A percentile compares a stretch with the other conserved stretches of the same genome.
Evolutionary conservation across 2,888 invertebrate genomes (phyloP).

Genomic region (Drosophila affinis): DNA sequence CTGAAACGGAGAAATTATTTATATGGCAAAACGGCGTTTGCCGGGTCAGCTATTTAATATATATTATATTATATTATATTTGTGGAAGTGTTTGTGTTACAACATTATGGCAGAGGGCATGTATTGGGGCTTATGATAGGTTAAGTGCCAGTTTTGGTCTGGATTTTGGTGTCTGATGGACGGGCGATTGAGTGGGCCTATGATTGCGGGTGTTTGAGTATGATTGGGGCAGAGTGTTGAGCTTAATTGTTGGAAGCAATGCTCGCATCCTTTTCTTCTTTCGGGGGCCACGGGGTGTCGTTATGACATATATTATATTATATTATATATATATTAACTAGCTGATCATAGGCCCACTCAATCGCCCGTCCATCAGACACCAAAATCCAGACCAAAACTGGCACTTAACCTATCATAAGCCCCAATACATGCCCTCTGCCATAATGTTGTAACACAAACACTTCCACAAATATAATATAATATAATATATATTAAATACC

Average conservation of each 20-base stretch:
- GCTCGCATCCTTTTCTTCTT: not conserved
- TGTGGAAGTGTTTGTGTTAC: slow-evolving; percentile 36
- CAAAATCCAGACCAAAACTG: slow-evolving; percentile 42
- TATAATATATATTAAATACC: too few species aligned
- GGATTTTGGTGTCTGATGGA: slow-evolving; percentile 29
- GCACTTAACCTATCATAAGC: slow-evolving; percentile 49
- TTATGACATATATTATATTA: too few species aligned
- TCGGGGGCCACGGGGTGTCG: not conserved
- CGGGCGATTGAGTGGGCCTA: not conserved
- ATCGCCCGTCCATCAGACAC: not conserved
- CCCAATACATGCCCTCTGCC: slow-evolving; percentile 31
- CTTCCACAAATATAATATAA: slow-evolving; percentile 53
- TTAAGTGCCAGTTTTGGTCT: slow-evolving; percentile 45
- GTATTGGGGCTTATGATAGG: slow-evolving; percentile 43
- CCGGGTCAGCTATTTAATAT: too few species aligned
- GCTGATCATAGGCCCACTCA: not conserved
- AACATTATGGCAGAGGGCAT: slow-evolving; percentile 26
- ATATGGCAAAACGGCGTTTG: too few species aligned
- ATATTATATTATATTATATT: slow-evolving; percentile 59
- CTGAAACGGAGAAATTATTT: too few species aligned
- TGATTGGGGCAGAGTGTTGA: not conserved
- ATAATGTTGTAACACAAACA: slow-evolving; percentile 29
- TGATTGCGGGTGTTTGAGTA: not conserved
- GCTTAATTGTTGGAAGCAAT: slow-evolving; percentile 1
- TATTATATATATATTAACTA: too few species aligned